Evolutionary conservation across 2,113 vertebrate genomes (phyloP), one percentile per base, ranked within the genome.

Genomic region (Garra rufa): DNA sequence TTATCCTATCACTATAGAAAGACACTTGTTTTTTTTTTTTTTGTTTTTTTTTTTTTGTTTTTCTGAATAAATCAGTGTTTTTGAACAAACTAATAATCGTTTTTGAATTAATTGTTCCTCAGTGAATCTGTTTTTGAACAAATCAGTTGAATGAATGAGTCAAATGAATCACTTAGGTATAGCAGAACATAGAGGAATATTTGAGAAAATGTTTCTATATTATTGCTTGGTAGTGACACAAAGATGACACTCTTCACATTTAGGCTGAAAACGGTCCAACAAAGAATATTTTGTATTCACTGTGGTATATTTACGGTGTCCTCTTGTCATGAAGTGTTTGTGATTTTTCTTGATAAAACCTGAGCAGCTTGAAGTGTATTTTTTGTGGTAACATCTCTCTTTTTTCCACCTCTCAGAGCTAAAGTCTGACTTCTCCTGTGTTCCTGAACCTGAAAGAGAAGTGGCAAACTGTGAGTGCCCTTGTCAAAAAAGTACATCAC

Each of bases 401-500:
- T 43, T 63, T 63, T 13, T 44, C 28, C 7, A 79, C 57, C n/a
- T 38, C 52, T 59, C 50, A 77, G 52, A 76, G 48, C 46, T 76
- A 10, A 38, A 57, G 85, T 46, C 74, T 83, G 74, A 48, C 85
- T 83, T 86, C 50, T 83, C 55, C 57, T 43, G 26, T 46, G 24
- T 70, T 80, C 59, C 34, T 81, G 69, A 74, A 76, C 70, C 61
- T 82, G 50, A 85, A 81, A 84, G 59, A 84, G 59, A 84, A 76
- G 63, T 81, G 46, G 24, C 44, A 67, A 65, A 77, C 43, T 76
- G 76, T 74, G 81, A 82, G 48, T 63, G 77, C 55, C 52, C 73
- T 85, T 80, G 81, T 83, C 85, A 79, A 76, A 24, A 63, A 74
- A 48, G 41, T 59, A 50, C 43, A 50, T 85, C 76, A 21, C 73